Base-by-base conservation (phyloP, 2,888 invertebrate genomes). In the Mechanitis mazaeus region DNA sequence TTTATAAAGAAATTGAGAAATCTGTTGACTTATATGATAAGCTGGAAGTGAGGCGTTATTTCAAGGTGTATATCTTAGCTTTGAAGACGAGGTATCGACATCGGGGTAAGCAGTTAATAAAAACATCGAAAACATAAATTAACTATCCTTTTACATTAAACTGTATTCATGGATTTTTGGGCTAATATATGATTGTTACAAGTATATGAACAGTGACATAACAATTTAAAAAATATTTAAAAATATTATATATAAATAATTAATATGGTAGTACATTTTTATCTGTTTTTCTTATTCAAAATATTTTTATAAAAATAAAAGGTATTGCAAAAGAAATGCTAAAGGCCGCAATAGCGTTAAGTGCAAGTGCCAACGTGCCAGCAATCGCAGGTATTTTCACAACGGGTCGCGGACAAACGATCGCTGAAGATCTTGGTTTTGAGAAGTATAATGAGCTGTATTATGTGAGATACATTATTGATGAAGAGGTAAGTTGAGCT, bases 1-100 rank as follows among this genome's bases (percentile, higher is more conserved):
- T 89, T 63, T 84, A 80, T 68, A 90, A 87, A 45, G 77, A 72
- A 0, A 67, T 91, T 0, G 89, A 91, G 70, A 81, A 85, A 9
- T 80, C 84, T 0, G 80, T 87, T 1, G 68, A 85, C 57, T 57
- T 90, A 0, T 90, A 74, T 63, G 73, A 81, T 0, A 63, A 71
- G 3, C 68, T 90, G 2, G 74, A 72, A 0, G 81, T 86, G 1
- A 80, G 68, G 59, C 77, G 79, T 47, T 91, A 90, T 64, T 79
- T 90, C 45, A 91, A 91, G 68, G 76, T 90, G 1, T 91, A 89
- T 65, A 60, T 84, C 0, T n/a, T 90, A n/a, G 86, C 84, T 0
- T 62, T 91, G 60, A 86, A 87, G 65, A 69, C 74, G 2, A 75
- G 85, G 55, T 90, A 88, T 45, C 76, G 89, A 11, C 89, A 90